A percentile compares a stretch with the other conserved stretches of the same genome.
Conservation (phyloP, 2,113 vertebrate species). For the Myrmecophaga tridactyla region DNA sequence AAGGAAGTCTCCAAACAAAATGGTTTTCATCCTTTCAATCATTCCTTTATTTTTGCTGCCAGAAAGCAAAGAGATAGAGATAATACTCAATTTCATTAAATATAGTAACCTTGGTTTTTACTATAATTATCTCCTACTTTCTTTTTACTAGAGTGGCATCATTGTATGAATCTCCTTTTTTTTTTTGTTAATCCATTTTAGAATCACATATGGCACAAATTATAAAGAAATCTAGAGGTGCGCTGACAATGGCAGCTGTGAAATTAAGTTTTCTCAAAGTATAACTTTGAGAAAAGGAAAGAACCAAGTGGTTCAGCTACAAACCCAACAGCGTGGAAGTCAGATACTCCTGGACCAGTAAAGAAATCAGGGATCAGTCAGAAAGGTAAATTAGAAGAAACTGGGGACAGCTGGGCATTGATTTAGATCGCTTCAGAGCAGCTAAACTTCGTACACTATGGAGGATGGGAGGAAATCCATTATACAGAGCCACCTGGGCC, state of each 20-base stretch:
- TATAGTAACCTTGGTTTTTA: neutral
- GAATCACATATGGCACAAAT: neutral
- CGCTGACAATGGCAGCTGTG: neutral
- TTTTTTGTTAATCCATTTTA: neutral
- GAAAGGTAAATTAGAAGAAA: neutral
- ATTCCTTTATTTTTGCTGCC: neutral
- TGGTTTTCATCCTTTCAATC: neutral
- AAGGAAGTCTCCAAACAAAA: neutral
- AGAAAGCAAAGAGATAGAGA: neutral
- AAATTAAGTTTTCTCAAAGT: neutral
- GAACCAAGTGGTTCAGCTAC: neutral
- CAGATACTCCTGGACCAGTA: neutral
- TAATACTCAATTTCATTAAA: neutral
- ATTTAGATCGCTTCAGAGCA: conserved; percentile 33
- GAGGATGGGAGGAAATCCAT: neutral
- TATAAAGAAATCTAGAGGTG: neutral
- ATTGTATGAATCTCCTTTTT: neutral
- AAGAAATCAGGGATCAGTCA: neutral
- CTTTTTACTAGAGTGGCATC: neutral
- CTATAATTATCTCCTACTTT: neutral
- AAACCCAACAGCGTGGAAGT: neutral
- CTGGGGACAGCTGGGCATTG: neutral
- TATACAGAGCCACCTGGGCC: neutral
- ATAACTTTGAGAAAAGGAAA: neutral
- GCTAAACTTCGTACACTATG: conserved; percentile 10